Percentiles rank a stretch among this genome's conserved stretches.
Conservation (phyloP, 2,797 vertebrate species). For the Hafferia zeledoni region DNA sequence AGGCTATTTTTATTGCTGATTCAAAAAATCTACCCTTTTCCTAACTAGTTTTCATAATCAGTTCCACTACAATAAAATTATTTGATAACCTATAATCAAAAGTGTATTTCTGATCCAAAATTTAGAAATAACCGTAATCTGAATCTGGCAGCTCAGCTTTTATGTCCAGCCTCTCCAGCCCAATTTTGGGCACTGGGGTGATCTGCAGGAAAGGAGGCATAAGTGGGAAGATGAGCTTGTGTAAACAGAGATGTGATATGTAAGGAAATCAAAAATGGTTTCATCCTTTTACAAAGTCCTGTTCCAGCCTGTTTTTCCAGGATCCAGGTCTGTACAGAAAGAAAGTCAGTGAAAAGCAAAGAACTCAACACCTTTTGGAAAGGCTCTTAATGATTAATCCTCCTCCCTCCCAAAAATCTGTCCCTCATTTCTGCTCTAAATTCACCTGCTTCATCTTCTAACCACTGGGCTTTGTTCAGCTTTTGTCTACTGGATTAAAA, state of each 20-base stretch:
- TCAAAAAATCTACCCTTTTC: neutral
- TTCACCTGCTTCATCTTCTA: neutral
- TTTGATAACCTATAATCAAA: neutral
- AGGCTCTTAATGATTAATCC: neutral
- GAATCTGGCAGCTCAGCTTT: neutral
- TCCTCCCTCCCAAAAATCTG: neutral
- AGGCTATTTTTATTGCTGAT: neutral
- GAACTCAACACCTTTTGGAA: neutral
- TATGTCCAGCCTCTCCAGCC: neutral
- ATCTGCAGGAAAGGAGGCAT: neutral
- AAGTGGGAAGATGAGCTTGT: neutral
- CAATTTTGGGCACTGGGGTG: neutral
- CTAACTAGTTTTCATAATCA: neutral
- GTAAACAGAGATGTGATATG: neutral
- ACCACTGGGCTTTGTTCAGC: neutral
- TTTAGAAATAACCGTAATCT: neutral
- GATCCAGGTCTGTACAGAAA: neutral
- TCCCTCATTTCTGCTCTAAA: neutral
- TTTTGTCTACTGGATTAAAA: slow-evolving; percentile 18
- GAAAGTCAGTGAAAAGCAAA: neutral
- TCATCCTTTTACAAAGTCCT: neutral
- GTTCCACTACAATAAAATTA: neutral
- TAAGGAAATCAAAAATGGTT: neutral
- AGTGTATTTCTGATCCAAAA: neutral
- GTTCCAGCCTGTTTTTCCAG: neutral